Base-by-base conservation (phyloP, 2,888 invertebrate species). In the Nymphalis urticae region DNA sequence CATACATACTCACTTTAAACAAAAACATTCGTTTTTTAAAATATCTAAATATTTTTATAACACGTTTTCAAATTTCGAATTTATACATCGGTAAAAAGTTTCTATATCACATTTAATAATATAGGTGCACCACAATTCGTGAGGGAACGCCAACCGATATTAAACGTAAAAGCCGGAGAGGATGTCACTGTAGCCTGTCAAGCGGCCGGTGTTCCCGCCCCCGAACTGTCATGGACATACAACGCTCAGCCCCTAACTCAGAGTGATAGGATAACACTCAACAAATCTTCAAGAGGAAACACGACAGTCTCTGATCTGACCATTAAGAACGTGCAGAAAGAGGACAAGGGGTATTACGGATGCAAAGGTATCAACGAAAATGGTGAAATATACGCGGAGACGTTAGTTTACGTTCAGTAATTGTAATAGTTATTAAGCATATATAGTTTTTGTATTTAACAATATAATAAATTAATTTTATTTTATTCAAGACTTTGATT, bases 271-370 rank as follows among this genome's bases (percentile, higher is more conserved):
- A 27, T 80, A 0, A 58, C 71, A 6, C 73, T 80, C 21, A 73
- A 73, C 6, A 36, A 68, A 1, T 21, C 69, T 0, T 27, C 47
- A 0, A 53, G 67, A 21, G 74, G 70, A 16, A 75, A 75, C 27
- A 51, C 69, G 5, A 75, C 75, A 24, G 76, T 79, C 16, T 80
- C 81, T 0, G 82, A 83, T 0, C 75, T 90, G 47, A 79, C 76
- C n/a, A 82, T 90, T 9, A 82, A 79, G 56, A 82, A 82, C 8
- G 81, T 81, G 0, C 80, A 83, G 68, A 82, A 83, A 36, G 65
- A 67, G 1, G 85, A 88, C 68, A 76, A 76, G 1, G 91, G 91
- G 0, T 90, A 89, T 62, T 91, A 90, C 61, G 91, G 88, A 1
- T 91, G 91, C 72, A 75, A 70, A 24, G 87, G 83, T 1, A 73